Base-by-base conservation (phyloP, 2,888 invertebrate genomes). In the Lithosia quadra region DNA sequence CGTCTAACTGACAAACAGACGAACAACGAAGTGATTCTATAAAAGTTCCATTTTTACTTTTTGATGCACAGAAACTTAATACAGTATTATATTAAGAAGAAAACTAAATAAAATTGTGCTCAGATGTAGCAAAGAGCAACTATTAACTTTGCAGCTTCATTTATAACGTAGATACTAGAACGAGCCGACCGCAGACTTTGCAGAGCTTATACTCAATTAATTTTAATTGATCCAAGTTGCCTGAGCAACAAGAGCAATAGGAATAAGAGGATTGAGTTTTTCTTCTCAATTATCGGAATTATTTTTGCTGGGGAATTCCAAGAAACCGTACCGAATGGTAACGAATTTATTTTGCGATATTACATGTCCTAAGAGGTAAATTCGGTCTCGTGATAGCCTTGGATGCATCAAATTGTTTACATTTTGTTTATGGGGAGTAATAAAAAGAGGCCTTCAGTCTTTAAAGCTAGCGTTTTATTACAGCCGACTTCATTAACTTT, bases 371-470 rank as follows among this genome's bases (percentile, higher is more conserved):
- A 36, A 34, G 22, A 61, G 18, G 10, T 18, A 43, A 39, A 24
- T 61, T 43, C 24, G 18, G 43, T 43, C 43, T 43, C n/a, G 0
- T 49, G 28, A 58, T 33, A 53, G 65, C 53, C 56, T 70, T 28
- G 70, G 67, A 63, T 79, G 79, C 74, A 81, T 73, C 61, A 70
- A 74, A 80, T 74, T 71, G 77, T 71, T 75, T 68, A 74, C 75
- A 73, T 80, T 75, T 76, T 77, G 77, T 85, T 84, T 81, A 81
- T 75, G 65, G 76, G 34, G 13, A 34, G 74, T 69, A 76, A 80
- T 82, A 84, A 84, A 80, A 75, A 68, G 18, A 68, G 75, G 69
- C 75, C 76, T 77, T 63, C 64, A 65, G 63, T 69, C 58, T 66
- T 75, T 80, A 67, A 65, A 69, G 71, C 66, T 59, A 55, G 58